Conservation (phyloP, 2,888 invertebrate genomes). For the Busseola fusca region DNA sequence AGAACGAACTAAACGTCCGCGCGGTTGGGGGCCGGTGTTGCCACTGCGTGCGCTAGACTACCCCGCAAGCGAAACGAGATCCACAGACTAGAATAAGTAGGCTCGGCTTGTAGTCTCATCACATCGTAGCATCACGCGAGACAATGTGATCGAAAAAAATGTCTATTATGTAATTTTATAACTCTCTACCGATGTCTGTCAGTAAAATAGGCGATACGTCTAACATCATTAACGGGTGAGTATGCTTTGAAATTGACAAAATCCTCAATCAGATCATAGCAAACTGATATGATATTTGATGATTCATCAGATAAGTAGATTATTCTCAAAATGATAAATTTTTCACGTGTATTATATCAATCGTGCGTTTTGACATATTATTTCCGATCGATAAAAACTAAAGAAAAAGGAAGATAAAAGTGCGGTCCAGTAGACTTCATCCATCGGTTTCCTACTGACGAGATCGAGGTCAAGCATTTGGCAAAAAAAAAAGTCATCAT, state of each 20-base stretch:
- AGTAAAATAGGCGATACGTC: constrained; percentile 28
- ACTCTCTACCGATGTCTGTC: constrained; percentile 63
- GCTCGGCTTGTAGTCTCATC: constrained; percentile 67
- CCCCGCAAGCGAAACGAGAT: constrained; percentile 75
- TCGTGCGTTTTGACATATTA: constrained; percentile 34
- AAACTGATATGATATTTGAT: neutral
- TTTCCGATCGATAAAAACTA: constrained; percentile 33
- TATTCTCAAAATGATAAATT: constrained; percentile 46
- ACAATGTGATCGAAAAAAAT: constrained; percentile 62
- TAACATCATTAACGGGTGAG: constrained; percentile 22
- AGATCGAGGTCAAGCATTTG: neutral
- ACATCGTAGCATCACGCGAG: constrained; percentile 69
- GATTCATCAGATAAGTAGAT: constrained; percentile 39
- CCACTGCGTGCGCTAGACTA: constrained; percentile 80
- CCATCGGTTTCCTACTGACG: neutral
- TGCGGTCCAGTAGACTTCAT: neutral
- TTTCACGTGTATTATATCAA: constrained; percentile 22
- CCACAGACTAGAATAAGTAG: constrained; percentile 62
- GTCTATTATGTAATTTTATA: constrained; percentile 65
- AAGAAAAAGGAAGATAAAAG: constrained; percentile 6
- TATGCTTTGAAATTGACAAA: constrained; percentile 18
- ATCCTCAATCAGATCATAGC: neutral
- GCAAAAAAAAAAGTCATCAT: neutral
- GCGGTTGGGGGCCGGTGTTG: constrained; percentile 82
- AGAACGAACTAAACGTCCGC: constrained; percentile 79